Conservation (phyloP, 2,113 vertebrate genomes). For the Caranx ignobilis region DNA sequence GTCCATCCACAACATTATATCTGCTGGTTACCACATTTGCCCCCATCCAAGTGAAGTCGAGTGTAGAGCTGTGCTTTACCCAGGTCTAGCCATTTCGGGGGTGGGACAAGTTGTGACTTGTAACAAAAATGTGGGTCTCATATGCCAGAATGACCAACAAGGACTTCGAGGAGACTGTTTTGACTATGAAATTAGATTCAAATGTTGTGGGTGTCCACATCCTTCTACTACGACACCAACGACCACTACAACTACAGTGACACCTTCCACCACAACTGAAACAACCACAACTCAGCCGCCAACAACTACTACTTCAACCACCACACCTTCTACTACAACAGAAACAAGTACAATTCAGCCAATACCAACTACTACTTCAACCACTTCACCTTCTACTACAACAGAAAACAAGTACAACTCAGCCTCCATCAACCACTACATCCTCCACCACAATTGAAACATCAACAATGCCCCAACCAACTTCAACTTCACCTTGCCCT, state of each 20-base stretch:
- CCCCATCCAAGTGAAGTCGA: conserved; percentile 16
- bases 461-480: fast-evolving
- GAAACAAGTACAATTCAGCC: no score
- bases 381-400: neutral
- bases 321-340: neutral
- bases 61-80: conserved; percentile 56
- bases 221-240: no score
- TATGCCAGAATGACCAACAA: conserved; percentile 75
- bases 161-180: conserved; percentile 65
- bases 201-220: conserved; percentile 49
- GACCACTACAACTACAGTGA: neutral
- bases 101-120: conserved; percentile 67
- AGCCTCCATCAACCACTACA: neutral
- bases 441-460: neutral
- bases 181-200: conserved; percentile 66
- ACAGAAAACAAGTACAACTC: neutral
- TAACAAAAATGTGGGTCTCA: conserved; percentile 44
- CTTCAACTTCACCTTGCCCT: neutral
- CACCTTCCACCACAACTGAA: neutral
- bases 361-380: no score
- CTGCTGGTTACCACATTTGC: conserved; percentile 32
- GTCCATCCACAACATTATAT: conserved; percentile 30
- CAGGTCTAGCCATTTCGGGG: neutral
- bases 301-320: no score
- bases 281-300: no score